These are phyloP conservation scores for Trogon melanurus DNA, from an alignment of 2,113 vertebrate genomes.

Conservation along the genomic window DNA sequence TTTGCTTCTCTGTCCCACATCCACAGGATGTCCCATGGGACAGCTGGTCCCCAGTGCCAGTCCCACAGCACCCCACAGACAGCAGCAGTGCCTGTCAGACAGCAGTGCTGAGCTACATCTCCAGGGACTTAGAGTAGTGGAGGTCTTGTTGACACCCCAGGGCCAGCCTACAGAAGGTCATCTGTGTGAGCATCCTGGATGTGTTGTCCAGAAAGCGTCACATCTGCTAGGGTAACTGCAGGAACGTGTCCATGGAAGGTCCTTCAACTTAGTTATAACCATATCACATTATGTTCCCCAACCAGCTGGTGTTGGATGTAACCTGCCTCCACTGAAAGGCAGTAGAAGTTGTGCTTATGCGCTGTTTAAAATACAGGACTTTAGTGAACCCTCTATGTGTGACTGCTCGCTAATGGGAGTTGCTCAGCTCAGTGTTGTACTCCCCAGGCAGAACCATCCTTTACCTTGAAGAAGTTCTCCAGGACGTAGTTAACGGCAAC, in stretches of 20 bases:
- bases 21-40: not conserved
- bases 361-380: not conserved
- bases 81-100: not conserved
- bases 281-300: not conserved
- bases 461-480: constrained; percentile 65
- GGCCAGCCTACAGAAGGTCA: not conserved
- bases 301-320: not conserved
- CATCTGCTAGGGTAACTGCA: not conserved
- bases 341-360: not conserved
- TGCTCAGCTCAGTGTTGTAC: not conserved
- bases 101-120: not conserved
- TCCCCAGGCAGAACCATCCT: not conserved
- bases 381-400: not conserved
- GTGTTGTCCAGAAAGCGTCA: not conserved
- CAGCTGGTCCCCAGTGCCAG: not conserved
- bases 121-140: not conserved
- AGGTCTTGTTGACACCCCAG: not conserved
- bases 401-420: not conserved
- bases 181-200: accelerated
- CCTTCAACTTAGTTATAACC: not conserved
- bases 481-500: constrained; percentile 55
- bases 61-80: not conserved
- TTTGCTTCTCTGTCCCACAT: not conserved
- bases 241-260: not conserved
- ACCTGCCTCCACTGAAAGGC: not conserved